Conservation (phyloP, 2,888 invertebrate species). For the Drosophila planitibia region DNA sequence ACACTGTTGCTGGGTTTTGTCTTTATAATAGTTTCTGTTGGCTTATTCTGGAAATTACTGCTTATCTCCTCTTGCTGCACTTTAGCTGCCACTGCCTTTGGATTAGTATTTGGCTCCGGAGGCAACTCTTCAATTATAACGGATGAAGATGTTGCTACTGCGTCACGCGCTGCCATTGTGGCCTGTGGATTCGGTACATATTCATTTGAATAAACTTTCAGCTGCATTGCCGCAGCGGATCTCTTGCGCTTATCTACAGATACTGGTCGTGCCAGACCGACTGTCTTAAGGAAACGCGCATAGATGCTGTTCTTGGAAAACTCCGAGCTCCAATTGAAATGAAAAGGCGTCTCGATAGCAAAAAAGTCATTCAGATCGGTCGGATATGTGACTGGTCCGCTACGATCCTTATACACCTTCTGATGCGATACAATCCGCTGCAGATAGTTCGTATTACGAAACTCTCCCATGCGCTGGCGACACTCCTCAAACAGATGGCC, state of each 20-base stretch:
- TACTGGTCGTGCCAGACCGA: conserved; percentile 69
- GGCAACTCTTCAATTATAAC: conserved; percentile 9
- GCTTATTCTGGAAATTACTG: conserved; percentile 46
- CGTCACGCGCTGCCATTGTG: conserved; percentile 39
- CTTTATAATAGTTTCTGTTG: conserved; percentile 1
- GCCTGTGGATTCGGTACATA: conserved; percentile 66
- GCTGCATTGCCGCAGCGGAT: not conserved
- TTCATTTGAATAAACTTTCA: conserved; percentile 31
- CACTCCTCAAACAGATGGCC: conserved; percentile 86
- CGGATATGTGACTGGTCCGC: conserved; percentile 25
- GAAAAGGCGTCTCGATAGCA: conserved; percentile 63
- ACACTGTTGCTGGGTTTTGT: conserved; percentile 1
- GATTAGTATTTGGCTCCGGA: not conserved
- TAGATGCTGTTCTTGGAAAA: conserved; percentile 71
- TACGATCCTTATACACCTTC: conserved; percentile 81
- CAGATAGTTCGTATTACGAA: conserved; percentile 58
- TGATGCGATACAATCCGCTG: conserved; percentile 82
- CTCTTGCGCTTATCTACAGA: conserved; percentile 36
- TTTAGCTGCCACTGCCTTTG: not conserved
- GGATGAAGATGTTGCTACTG: not conserved
- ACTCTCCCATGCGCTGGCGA: conserved; percentile 80
- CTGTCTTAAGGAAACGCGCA: conserved; percentile 80
- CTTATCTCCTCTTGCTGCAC: conserved; percentile 47
- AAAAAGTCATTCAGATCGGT: conserved; percentile 61
- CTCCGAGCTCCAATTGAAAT: conserved; percentile 71